phyloP scores from a whole-genome alignment of 2,113 vertebrate species.

The Terrapene triunguis region DNA sequence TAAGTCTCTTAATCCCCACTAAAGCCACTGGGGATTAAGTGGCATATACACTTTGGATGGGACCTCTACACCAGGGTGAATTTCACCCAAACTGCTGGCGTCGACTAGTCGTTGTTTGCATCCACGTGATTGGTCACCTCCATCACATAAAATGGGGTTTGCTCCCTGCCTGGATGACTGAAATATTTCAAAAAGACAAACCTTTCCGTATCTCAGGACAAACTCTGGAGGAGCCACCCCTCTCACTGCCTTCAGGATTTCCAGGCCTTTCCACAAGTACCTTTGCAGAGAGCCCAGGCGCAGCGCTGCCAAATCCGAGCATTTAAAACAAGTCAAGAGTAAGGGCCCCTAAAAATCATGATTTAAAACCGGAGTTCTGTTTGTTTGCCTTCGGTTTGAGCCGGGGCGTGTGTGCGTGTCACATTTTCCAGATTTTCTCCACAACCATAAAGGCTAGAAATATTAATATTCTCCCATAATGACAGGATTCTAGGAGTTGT shows the following conservation, averaged over 20 bases:
- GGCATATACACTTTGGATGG: neutral
- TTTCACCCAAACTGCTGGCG: neutral
- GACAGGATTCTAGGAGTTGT: neutral
- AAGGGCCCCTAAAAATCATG: neutral
- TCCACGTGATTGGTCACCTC: neutral
- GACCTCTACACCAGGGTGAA: neutral
- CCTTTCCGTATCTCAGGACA: neutral
- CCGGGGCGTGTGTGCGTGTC: accelerated
- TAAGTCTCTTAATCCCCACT: neutral
- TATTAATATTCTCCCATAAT: neutral
- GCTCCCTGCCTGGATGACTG: neutral
- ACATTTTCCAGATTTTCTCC: neutral
- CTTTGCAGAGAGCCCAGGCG: neutral
- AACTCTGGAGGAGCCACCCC: neutral
- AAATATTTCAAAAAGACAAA: neutral
- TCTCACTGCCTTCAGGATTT: neutral
- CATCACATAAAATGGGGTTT: neutral
- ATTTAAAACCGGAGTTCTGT: neutral
- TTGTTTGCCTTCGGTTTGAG: neutral
- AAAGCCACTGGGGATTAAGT: neutral
- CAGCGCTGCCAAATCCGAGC: neutral
- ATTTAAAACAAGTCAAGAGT: neutral
- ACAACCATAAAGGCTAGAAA: neutral
- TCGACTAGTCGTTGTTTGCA: neutral
- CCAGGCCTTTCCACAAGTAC: too few relatives aligned